Base-by-base conservation (phyloP, 2,113 vertebrate species). In the Saguinus midas region DNA sequence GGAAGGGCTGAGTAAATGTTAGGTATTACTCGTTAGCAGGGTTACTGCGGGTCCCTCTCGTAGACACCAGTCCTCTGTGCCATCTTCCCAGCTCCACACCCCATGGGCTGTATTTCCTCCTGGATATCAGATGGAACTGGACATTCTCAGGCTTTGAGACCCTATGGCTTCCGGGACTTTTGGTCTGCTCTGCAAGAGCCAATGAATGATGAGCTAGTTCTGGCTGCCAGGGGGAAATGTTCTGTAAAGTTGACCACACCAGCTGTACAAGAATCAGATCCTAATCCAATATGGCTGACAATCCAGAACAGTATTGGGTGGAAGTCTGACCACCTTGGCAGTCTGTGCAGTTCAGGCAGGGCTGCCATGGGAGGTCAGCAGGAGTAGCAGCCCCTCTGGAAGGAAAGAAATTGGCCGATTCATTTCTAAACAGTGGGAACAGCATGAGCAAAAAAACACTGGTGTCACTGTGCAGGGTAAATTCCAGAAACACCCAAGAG, bases 141-240 rank as follows among this genome's bases (percentile, higher is more conserved):
- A 72, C 18, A 37, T 72, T 72, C 70, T 1, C 8, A 40, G n/a
- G 1, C n/a, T 21, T 72, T 72, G 70, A n/a, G n/a, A 37, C 8
- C 17, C 3, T 7, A 17, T 35, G 6, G 29, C 32, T 16, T 72
- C 70, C 0, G 0, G 8, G 70, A n/a, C 70, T n/a, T 37, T 17
- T 72, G 70, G 4, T 72, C 70, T 72, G 70, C 20, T 72, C 8
- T 40, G 4, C n/a, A 72, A 21, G 21, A 35, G 8, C 4, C 70
- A 20, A 23, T 72, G 18, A 72, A 40, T 40, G 4, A 72, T 4
- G 0, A 21, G 70, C 20, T 17, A n/a, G n/a, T 40, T 20, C 4
- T 4, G n/a, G n/a, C 4, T 37, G 70, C 8, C n/a, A 21, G 35
- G 6, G 35, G n/a, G n/a, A 23, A 20, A n/a, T 10, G 70, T 73